Conservation (phyloP, 2,797 vertebrate genomes). For the Lepilemur ruficaudatus region DNA sequence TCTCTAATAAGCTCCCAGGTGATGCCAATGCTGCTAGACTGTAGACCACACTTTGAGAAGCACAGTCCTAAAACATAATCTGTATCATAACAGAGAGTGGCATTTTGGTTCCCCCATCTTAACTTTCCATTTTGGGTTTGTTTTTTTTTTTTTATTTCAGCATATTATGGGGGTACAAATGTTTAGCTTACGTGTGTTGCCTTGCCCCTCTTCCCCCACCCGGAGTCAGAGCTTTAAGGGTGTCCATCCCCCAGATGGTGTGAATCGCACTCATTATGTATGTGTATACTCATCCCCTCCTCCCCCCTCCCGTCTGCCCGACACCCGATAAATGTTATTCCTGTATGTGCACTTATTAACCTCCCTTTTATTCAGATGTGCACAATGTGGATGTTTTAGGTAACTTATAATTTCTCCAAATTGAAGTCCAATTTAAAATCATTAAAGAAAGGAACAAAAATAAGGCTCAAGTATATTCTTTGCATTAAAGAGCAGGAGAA, state of each 20-base stretch:
- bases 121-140: neutral
- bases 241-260: no score
- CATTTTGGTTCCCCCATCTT: neutral
- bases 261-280: no score
- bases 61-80: neutral
- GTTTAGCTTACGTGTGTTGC: no score
- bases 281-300: no score
- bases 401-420: slow-evolving; percentile 11
- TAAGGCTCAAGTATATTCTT: neutral
- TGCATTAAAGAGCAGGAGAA: neutral
- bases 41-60: neutral
- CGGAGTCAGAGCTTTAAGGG: no score
- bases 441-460: neutral
- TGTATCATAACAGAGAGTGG: neutral
- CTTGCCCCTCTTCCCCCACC: no score
- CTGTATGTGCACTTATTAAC: neutral
- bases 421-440: neutral
- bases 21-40: neutral
- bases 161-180: no score
- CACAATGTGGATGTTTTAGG: neutral
- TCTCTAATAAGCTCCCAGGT: neutral
- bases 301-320: no score
- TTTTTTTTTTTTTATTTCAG: no score
- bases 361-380: neutral
- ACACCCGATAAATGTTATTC: no score